Conservation (phyloP, 2,113 vertebrate species). For the Donacobius atricapilla region DNA sequence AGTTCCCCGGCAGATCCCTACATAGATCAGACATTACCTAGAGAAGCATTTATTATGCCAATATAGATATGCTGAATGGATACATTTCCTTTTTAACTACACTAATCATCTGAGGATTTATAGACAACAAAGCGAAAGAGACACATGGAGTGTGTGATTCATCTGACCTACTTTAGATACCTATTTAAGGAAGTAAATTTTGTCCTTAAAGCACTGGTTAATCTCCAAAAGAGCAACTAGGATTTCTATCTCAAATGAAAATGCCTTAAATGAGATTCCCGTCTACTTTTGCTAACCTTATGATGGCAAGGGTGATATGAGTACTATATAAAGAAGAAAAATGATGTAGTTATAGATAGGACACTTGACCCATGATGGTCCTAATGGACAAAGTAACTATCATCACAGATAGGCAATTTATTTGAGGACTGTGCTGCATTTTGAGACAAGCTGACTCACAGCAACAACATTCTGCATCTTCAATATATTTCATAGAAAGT, state of each 20-base stretch:
- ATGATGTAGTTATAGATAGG: background rate
- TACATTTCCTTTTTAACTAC: background rate
- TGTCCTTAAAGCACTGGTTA: background rate
- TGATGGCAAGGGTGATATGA: background rate
- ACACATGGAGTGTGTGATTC: background rate
- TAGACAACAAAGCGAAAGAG: background rate
- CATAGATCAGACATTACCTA: background rate
- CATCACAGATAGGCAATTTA: background rate
- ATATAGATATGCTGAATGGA: background rate
- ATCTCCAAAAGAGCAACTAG: background rate
- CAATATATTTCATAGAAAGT: background rate
- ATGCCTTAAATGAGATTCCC: background rate
- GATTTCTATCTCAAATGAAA: background rate
- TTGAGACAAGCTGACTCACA: background rate
- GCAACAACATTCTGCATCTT: background rate
- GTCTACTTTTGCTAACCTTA: background rate
- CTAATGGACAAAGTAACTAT: background rate
- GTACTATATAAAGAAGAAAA: background rate
- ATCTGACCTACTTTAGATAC: conserved; percentile 7
- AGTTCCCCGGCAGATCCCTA: background rate
- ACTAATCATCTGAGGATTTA: background rate
- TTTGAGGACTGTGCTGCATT: background rate
- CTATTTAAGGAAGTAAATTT: background rate
- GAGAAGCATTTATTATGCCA: background rate
- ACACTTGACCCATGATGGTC: background rate